A percentile compares a stretch with the other conserved stretches of the same genome.
These are phyloP conservation scores for Trachelus iudaicus DNA, from an alignment of 2,888 invertebrate genomes.

Conservation along the genomic window DNA sequence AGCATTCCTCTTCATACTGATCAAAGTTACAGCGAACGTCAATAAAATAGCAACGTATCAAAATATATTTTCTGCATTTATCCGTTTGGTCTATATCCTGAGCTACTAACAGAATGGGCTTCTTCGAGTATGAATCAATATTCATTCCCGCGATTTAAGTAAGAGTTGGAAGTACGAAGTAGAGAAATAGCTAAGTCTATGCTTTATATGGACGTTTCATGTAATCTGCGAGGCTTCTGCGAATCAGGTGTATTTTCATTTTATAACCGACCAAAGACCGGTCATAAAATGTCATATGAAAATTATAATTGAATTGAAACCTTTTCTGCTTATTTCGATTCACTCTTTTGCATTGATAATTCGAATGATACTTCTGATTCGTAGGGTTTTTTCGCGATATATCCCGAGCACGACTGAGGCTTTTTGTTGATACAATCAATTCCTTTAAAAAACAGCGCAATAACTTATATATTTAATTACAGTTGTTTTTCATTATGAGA, in stretches of 20 bases:
- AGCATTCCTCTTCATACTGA: slow-evolving; percentile 32
- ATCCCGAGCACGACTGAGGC: slow-evolving; percentile 1
- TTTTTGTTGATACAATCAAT: slow-evolving; percentile 15
- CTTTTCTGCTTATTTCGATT: not conserved
- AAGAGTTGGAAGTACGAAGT: slow-evolving; percentile 45
- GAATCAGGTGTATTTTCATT: slow-evolving; percentile 7
- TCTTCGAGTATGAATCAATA: slow-evolving; percentile 18
- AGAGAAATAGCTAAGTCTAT: slow-evolving; percentile 42
- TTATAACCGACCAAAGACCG: not conserved
- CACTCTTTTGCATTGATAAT: not conserved
- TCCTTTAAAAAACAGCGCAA: slow-evolving; percentile 20
- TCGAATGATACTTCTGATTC: not conserved
- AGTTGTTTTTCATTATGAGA: slow-evolving; percentile 8
- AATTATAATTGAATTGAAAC: not conserved
- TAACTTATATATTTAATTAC: slow-evolving; percentile 15
- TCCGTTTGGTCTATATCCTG: slow-evolving; percentile 55
- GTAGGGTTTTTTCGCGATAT: not conserved
- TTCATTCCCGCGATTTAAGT: slow-evolving; percentile 21
- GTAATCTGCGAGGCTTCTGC: slow-evolving; percentile 15
- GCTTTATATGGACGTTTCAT: slow-evolving; percentile 40
- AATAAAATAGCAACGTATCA: slow-evolving; percentile 59
- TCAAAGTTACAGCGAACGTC: slow-evolving; percentile 36
- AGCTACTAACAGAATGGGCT: slow-evolving; percentile 50
- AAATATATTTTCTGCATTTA: slow-evolving; percentile 57
- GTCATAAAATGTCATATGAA: not conserved